These are phyloP conservation scores for Dendrophyllia cribrosa DNA, from an alignment of 64 coral and sea anemone species.

Conservation along the genomic window DNA sequence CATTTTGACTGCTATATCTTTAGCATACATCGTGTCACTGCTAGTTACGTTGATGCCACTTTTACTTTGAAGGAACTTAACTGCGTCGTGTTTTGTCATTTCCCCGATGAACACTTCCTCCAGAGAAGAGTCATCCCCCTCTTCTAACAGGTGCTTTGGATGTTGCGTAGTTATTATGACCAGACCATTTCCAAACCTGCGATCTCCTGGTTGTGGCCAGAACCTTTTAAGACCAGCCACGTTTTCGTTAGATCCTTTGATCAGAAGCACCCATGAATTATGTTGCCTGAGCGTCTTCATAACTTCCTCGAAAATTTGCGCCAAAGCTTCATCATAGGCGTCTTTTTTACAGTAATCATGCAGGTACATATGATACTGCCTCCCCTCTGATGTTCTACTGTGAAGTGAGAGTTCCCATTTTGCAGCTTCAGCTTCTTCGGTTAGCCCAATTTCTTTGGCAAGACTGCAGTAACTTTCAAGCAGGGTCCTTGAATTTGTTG, in stretches of 20 bases:
- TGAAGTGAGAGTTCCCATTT: background rate
- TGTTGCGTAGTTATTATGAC: background rate
- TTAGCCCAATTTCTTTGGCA: constrained; percentile 14
- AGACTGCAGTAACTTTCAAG: constrained; percentile 10
- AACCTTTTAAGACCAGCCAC: background rate
- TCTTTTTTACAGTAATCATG: background rate
- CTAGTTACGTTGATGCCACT: background rate
- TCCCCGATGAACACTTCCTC: background rate
- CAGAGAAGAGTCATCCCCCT: background rate
- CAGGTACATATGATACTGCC: background rate
- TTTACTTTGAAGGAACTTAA: constrained; percentile 1
- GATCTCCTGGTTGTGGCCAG: constrained; percentile 2
- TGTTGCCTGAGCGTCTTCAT: background rate
- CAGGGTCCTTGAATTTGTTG: background rate
- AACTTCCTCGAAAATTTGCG: constrained; percentile 6
- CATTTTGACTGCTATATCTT: background rate
- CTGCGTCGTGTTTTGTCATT: background rate
- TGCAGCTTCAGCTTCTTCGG: constrained; percentile 2
- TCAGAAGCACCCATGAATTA: background rate
- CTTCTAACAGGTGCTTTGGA: background rate
- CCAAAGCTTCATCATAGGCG: background rate
- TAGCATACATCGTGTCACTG: background rate
- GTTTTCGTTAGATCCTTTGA: background rate
- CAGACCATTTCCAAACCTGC: constrained; percentile 5
- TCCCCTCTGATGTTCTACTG: constrained; percentile 7